Base-by-base conservation (phyloP, 1,140 invertebrate species). In the Drosophila yakuba region DNA sequence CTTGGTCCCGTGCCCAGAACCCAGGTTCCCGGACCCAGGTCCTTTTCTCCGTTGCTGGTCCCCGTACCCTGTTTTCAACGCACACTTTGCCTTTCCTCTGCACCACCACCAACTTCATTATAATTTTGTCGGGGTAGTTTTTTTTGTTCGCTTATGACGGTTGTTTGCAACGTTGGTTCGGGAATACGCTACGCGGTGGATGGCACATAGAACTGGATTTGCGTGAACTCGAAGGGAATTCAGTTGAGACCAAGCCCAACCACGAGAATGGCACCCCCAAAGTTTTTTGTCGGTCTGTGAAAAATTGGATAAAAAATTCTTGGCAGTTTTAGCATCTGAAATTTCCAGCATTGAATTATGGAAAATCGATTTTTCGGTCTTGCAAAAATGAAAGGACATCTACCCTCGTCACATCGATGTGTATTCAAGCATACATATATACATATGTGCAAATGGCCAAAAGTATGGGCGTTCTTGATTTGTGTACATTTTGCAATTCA, bases 101-200 rank as follows among this genome's bases (percentile, higher is more conserved):
- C 51, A 67, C 83, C 83, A 88, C 83, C 84, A 89, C 83, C 83
- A 82, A 88, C 84, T 80, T 83, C 84, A 88, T 88, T 88, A 88
- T 88, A 88, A 88, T 88, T 88, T 88, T 83, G 83, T 88, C 83
- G 83, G 83, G 83, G 83, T 88, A 79, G 83, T 77, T 88, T 88
- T 83, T 86, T 88, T 86, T 62, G 50, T 79, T 55, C 48, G 17
- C 71, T 41, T 45, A 45, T 63, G 17, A 47, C n/a, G 36, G 43
- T 17, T 28, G 48, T 15, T 36, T 8, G 35, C 12, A 23, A 28
- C 25, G 11, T 14, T 28, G 43, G 23, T 4, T 10, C 2, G 1
- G n/a, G 20, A n/a, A 80, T 83, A 59, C 83, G 64, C 83, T 88
- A 7, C 76, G 12, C 23, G 11, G 36, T 32, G 15, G 35, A 12